phyloP scores from a whole-genome alignment of 2,888 invertebrate genomes.

The Acheta domesticus region DNA sequence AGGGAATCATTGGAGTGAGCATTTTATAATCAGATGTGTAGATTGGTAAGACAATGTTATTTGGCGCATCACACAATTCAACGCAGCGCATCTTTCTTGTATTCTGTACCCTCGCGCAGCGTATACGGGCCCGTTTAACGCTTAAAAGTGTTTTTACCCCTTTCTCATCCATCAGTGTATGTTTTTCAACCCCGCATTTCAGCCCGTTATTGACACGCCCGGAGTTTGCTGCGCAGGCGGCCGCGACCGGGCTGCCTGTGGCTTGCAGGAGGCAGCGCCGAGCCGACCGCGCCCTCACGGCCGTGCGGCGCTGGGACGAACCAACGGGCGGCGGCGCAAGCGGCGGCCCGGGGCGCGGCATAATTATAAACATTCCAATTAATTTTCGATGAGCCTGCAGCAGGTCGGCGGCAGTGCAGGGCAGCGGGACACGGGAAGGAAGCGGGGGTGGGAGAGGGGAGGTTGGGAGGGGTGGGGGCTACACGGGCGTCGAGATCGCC shows the following conservation, averaged over 20 bases:
- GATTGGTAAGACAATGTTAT: too few relatives aligned
- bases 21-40: too few relatives aligned
- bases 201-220: too few relatives aligned
- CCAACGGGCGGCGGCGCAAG: neutral
- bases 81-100: too few relatives aligned
- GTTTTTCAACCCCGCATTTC: too few relatives aligned
- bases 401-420: neutral
- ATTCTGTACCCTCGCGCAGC: too few relatives aligned
- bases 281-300: neutral
- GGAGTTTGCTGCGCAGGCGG: too few relatives aligned
- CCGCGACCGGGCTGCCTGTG: neutral
- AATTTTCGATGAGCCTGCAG: conserved; percentile 4
- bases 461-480: neutral
- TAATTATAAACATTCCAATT: conserved; percentile 10
- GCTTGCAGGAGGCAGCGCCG: neutral
- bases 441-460: neutral
- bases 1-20: too few relatives aligned
- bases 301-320: neutral
- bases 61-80: too few relatives aligned
- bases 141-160: too few relatives aligned
- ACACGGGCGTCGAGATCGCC: neutral
- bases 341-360: neutral
- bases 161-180: too few relatives aligned
- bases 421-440: neutral
- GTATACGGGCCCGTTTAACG: too few relatives aligned